Evolutionary conservation across 2,797 vertebrate genomes (phyloP).

Genomic region (Platalea minor): DNA sequence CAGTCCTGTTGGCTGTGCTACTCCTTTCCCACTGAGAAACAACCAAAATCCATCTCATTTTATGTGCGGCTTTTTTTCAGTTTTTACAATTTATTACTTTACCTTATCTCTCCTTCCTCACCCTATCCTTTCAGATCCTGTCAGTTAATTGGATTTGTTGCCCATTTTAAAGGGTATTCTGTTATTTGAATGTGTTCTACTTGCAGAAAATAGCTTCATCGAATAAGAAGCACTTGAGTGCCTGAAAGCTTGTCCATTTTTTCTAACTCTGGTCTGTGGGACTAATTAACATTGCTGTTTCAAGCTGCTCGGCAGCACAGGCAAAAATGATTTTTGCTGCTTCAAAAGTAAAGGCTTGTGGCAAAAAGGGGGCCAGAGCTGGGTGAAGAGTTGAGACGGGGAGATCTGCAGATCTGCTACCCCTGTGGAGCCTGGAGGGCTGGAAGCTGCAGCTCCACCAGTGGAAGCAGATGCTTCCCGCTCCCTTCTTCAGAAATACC

Average conservation of each 20-base stretch:
- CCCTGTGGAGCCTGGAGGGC: background rate
- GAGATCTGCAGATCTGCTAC: background rate
- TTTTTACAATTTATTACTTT: conserved; percentile 5
- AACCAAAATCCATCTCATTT: background rate
- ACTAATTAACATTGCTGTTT: conserved; percentile 35
- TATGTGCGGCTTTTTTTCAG: background rate
- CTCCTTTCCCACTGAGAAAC: background rate
- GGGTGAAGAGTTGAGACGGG: background rate
- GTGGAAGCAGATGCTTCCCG: background rate
- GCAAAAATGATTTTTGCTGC: conserved; percentile 7
- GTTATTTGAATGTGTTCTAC: conserved; percentile 21
- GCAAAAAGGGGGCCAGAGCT: background rate
- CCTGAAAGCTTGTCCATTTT: conserved; percentile 33
- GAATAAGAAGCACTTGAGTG: conserved; percentile 21
- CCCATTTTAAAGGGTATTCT: conserved; percentile 20
- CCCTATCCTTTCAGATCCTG: conserved; percentile 14
- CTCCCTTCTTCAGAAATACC: background rate
- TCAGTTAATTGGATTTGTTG: conserved; percentile 41
- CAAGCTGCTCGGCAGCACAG: conserved; percentile 11
- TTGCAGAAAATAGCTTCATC: conserved; percentile 43
- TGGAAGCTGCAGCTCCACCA: background rate
- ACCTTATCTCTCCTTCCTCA: background rate
- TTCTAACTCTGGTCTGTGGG: conserved; percentile 15
- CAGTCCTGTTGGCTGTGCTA: background rate
- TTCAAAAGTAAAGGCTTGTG: background rate